A percentile compares a stretch with the other conserved stretches of the same genome.
Conservation (phyloP, 2,888 invertebrate genomes). For the Lysandra coridon region DNA sequence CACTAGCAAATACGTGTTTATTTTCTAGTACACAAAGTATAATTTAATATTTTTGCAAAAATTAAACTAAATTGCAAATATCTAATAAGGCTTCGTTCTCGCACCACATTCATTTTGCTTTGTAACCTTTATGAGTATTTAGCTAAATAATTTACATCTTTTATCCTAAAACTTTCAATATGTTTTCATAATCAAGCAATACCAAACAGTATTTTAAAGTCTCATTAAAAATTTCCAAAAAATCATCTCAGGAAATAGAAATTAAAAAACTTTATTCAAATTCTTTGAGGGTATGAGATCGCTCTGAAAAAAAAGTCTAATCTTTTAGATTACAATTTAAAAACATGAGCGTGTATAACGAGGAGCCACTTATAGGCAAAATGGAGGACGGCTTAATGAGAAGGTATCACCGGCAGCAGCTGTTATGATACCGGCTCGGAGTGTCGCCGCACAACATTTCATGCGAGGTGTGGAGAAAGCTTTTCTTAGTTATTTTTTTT, state of each 20-base stretch:
- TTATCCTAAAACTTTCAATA: background rate
- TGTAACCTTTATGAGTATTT: background rate
- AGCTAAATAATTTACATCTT: background rate
- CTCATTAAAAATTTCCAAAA: slow-evolving; percentile 8
- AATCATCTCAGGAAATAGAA: background rate
- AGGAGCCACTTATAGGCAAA: slow-evolving; percentile 45
- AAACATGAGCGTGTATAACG: slow-evolving; percentile 70
- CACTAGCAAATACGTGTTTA: too few species aligned
- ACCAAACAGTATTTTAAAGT: slow-evolving; percentile 13
- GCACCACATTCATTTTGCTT: background rate
- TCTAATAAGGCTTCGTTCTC: background rate
- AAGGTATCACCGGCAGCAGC: slow-evolving; percentile 77
- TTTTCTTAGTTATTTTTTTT: slow-evolving; percentile 37
- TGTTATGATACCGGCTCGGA: slow-evolving; percentile 75
- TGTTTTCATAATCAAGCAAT: background rate
- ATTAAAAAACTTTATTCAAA: slow-evolving; percentile 17
- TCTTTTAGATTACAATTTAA: slow-evolving; percentile 72
- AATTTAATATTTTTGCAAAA: too few species aligned
- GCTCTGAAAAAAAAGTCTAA: slow-evolving; percentile 42
- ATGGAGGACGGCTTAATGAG: slow-evolving; percentile 75
- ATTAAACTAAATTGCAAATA: too few species aligned
- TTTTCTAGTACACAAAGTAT: too few species aligned
- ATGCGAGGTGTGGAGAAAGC: slow-evolving; percentile 51
- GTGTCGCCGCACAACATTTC: slow-evolving; percentile 71
- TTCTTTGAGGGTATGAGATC: background rate